A percentile compares a stretch with the other conserved stretches of the same genome.
phyloP scores from a whole-genome alignment of 2,113 vertebrate genomes.

The Syrmaticus mikado region DNA sequence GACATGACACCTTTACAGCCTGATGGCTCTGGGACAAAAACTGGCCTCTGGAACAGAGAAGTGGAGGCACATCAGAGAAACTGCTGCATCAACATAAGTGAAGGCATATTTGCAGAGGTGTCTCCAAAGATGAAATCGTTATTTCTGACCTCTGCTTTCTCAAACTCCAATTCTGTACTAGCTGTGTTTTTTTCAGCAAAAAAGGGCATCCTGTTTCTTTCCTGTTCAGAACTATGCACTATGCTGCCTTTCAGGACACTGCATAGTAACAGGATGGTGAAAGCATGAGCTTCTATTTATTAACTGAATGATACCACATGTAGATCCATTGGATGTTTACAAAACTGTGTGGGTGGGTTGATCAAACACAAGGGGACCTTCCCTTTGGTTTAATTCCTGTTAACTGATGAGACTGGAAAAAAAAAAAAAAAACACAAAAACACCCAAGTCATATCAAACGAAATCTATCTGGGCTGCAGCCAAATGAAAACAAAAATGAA shows the following conservation, averaged over 20 bases:
- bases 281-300: conserved; percentile 59
- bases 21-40: neutral
- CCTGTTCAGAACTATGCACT: neutral
- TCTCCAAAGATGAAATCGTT: neutral
- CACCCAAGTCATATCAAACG: neutral
- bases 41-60: neutral
- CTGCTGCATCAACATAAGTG: neutral
- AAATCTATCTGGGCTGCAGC: neutral
- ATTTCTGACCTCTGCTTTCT: neutral
- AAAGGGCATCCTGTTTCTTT: neutral
- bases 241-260: neutral
- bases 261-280: conserved; percentile 3
- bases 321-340: conserved; percentile 66
- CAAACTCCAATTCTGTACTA: neutral
- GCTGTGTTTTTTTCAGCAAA: conserved; percentile 15
- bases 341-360: conserved; percentile 69
- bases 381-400: conserved; percentile 56
- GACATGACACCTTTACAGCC: fast-evolving
- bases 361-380: conserved; percentile 30
- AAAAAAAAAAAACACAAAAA: neutral
- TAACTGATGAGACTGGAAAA: conserved; percentile 29
- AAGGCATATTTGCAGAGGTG: neutral
- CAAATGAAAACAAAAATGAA: conserved; percentile 7
- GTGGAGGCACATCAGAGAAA: neutral
- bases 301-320: conserved; percentile 75